phyloP scores from a whole-genome alignment of 2,888 invertebrate genomes.

The Elmis aenea region DNA sequence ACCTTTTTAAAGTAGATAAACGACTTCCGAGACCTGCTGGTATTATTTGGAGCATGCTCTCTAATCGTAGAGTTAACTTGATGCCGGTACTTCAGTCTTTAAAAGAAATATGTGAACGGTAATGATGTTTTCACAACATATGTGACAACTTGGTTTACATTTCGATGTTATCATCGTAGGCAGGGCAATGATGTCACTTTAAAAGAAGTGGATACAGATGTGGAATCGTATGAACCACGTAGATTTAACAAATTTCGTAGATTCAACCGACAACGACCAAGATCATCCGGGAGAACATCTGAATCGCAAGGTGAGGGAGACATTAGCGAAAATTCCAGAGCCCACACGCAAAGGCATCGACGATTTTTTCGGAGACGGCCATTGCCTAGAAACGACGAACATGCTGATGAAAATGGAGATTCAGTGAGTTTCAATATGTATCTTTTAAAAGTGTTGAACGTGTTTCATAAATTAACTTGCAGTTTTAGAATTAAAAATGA shows the following conservation, averaged over 20 bases:
- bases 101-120: constrained; percentile 64
- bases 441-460: not conserved
- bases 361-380: constrained; percentile 30
- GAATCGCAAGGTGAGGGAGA: constrained; percentile 26
- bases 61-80: constrained; percentile 63
- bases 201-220: constrained; percentile 66
- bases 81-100: constrained; percentile 71
- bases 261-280: constrained; percentile 31
- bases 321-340: constrained; percentile 12
- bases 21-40: constrained; percentile 62
- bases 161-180: too few species aligned
- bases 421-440: constrained; percentile 21
- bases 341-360: constrained; percentile 12
- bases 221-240: constrained; percentile 54
- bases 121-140: constrained; percentile 34
- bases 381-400: constrained; percentile 37
- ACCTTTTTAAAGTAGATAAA: constrained; percentile 60
- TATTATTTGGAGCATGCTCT: constrained; percentile 76
- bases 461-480: too few species aligned
- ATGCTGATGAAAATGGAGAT: constrained; percentile 27
- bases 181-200: constrained; percentile 58
- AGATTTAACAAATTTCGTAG: constrained; percentile 46
- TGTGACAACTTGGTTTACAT: too few species aligned
- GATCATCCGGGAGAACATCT: constrained; percentile 25
- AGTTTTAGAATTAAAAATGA: too few species aligned